Evolutionary conservation across 2,888 invertebrate species (phyloP).

Genomic region (Caradrina kadenii): DNA sequence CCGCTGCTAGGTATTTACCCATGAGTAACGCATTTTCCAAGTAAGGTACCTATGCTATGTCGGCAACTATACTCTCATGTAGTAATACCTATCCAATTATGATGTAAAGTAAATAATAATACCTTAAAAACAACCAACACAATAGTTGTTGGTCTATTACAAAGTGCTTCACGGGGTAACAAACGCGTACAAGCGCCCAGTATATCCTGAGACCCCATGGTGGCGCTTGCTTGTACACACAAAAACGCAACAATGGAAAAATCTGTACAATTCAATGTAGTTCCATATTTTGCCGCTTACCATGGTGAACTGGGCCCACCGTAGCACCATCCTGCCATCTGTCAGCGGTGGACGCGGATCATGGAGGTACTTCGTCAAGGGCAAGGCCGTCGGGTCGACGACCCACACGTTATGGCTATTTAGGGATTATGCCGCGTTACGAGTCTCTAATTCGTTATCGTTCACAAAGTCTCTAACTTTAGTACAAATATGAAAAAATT

Average conservation of each 20-base stretch:
- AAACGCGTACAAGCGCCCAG: conserved; percentile 29
- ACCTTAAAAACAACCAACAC: conserved; percentile 15
- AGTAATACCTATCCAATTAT: background rate
- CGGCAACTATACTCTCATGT: background rate
- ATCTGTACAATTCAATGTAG: conserved; percentile 12
- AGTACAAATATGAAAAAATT: conserved; percentile 29
- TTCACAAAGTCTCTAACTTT: conserved; percentile 16
- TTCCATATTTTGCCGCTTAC: conserved; percentile 12
- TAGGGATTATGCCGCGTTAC: conserved; percentile 73
- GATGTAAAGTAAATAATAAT: conserved; percentile 19
- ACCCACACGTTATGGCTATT: conserved; percentile 72
- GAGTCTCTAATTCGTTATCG: conserved; percentile 42
- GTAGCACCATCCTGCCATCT: conserved; percentile 33
- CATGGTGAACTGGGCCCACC: conserved; percentile 30
- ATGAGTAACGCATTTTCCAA: background rate
- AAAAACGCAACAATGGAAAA: conserved; percentile 7
- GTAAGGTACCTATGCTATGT: background rate
- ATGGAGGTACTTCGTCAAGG: conserved; percentile 73
- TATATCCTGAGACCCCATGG: conserved; percentile 21
- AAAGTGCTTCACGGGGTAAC: conserved; percentile 36
- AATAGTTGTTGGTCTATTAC: conserved; percentile 38
- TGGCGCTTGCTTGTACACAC: conserved; percentile 18
- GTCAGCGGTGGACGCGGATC: conserved; percentile 44
- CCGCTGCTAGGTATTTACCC: background rate
- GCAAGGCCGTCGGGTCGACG: conserved; percentile 85